These are phyloP conservation scores for Octonoba sinensis DNA, from an alignment of 2,888 invertebrate genomes.

Conservation along the genomic window DNA sequence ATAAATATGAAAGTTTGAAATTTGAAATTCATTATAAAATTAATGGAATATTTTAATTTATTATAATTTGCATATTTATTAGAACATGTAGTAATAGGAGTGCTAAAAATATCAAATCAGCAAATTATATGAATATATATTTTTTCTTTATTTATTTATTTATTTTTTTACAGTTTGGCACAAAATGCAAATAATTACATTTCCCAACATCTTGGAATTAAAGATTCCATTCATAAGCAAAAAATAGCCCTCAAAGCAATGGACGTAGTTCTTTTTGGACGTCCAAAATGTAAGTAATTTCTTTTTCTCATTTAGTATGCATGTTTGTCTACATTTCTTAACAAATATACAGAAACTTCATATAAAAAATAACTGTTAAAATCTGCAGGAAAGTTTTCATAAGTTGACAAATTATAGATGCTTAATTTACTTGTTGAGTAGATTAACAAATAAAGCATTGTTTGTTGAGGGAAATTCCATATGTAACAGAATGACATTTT, in stretches of 20 bases:
- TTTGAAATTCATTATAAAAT: neutral
- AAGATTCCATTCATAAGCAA: conserved; percentile 98
- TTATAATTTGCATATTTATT: neutral
- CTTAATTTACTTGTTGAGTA: no score
- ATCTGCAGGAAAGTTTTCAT: no score
- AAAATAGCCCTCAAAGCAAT: conserved; percentile 97
- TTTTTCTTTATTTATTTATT: conserved; percentile 9
- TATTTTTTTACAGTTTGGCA: conserved; percentile 80
- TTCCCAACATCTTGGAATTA: conserved; percentile 89
- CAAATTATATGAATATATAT: conserved; percentile 4
- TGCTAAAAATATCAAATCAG: no score
- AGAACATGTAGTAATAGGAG: no score
- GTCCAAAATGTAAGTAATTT: conserved; percentile 86
- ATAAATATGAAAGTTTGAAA: neutral
- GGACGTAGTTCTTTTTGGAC: conserved; percentile 98
- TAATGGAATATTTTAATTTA: neutral
- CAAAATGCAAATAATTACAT: conserved; percentile 93
- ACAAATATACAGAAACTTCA: no score
- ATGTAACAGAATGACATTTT: no score
- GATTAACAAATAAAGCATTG: no score
- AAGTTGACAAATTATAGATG: no score
- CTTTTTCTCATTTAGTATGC: neutral
- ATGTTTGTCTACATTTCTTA: no score
- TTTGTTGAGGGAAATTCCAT: no score
- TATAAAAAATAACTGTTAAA: no score